Evolutionary conservation across 2,113 vertebrate species (phyloP), one percentile per base, ranked within the genome.

Genomic region (Canis aureus): DNA sequence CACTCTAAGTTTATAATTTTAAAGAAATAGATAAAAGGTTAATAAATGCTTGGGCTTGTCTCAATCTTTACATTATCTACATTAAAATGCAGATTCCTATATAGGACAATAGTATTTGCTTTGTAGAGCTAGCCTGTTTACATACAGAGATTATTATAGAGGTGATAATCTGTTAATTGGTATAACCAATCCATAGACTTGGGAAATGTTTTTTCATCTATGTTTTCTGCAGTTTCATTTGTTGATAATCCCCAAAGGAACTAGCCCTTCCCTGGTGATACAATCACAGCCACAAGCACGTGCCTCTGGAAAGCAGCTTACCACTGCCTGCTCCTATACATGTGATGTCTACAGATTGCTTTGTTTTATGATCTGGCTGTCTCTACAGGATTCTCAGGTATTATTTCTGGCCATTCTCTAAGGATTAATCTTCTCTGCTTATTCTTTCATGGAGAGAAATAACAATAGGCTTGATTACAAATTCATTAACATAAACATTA

Each of bases 401-500:
- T 71, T 92, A 49, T 78, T 55, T 92, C 69, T 91, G 51, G 15
- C 25, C 62, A 55, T 43, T 78, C 66, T 35, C 7, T 55, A 49
- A 71, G 78, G 51, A 62, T 71, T 66, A 59, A 78, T 57, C 51
- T 51, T 83, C 51, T 57, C 17, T 80, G 9, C 38, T 95, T 96
- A 10, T 89, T 76, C 73, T 94, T 85, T 53, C 32, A 87, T 64
- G 43, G 11, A 73, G 25, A 80, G 19, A 67, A 76, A 53, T 55
- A 19, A 55, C 17, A 96, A 62, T 64, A 43, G 78, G 49, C n/a
- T 84, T 91, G 35, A 38, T 91, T 82, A 11, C 67, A 91, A 84
- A 73, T 60, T 62, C 20, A 94, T 71, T 92, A 91, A 78, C 55
- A 69, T 74, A 57, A 57, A 89, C 92, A 76, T 22, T 53, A 16